phyloP scores from a whole-genome alignment of 2,113 vertebrate genomes.

The Ameiurus melas region DNA sequence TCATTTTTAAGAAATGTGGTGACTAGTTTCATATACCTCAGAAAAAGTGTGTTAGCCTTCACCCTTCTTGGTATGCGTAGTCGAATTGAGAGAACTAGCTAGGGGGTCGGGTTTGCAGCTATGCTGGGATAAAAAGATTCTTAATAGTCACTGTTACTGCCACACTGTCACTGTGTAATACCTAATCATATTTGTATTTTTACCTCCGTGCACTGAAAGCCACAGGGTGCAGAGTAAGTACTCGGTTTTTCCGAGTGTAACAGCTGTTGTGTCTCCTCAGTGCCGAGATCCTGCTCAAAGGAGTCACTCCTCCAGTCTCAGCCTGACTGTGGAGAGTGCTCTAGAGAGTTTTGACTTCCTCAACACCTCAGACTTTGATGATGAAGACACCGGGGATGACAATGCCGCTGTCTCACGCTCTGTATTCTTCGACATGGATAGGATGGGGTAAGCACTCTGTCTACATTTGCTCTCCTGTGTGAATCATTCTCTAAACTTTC shows the following conservation, averaged over 20 bases:
- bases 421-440: constrained; percentile 85
- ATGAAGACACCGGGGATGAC: constrained; percentile 88
- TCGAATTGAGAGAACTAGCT: background rate
- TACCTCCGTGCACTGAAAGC: no score
- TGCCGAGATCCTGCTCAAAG: constrained; percentile 85
- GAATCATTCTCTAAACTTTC: background rate
- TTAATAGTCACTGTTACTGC: background rate
- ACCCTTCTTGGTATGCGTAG: background rate
- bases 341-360: constrained; percentile 99
- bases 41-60: background rate
- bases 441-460: constrained; percentile 79
- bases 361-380: constrained; percentile 98
- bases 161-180: background rate
- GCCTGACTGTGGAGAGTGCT: constrained; percentile 95
- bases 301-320: constrained; percentile 94
- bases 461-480: background rate
- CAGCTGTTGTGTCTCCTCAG: constrained; percentile 74
- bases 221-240: background rate
- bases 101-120: background rate
- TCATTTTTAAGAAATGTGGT: background rate
- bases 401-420: constrained; percentile 75
- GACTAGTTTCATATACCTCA: background rate
- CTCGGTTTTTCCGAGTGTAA: background rate
- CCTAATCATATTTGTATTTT: no score
- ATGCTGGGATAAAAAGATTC: background rate